These are phyloP conservation scores for Drosophila anomalata DNA, from an alignment of 2,888 invertebrate species.

Conservation along the genomic window DNA sequence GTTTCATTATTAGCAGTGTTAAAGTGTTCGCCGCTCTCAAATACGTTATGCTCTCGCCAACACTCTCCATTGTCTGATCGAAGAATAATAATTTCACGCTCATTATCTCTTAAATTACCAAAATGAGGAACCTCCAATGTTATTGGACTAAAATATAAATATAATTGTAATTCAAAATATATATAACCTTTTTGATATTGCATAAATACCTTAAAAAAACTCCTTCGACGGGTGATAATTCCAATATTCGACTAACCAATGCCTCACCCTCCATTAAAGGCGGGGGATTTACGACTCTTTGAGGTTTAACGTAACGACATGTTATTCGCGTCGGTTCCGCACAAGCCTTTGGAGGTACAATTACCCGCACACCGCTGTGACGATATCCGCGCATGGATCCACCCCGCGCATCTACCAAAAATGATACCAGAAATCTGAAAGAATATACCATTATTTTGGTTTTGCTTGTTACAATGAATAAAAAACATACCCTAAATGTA, in stretches of 20 bases:
- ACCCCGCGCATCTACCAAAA: constrained; percentile 99
- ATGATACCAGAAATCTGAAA: constrained; percentile 97
- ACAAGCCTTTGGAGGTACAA: constrained; percentile 98
- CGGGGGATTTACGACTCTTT: constrained; percentile 90
- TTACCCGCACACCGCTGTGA: constrained; percentile 97
- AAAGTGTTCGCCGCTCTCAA: constrained; percentile 93
- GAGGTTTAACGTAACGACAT: constrained; percentile 93
- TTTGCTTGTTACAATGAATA: background rate
- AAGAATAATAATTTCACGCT: constrained; percentile 97
- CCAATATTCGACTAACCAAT: constrained; percentile 95
- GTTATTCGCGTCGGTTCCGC: constrained; percentile 98
- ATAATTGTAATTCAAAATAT: background rate
- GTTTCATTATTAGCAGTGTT: constrained; percentile 95
- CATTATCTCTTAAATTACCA: constrained; percentile 95
- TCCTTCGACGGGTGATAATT: constrained; percentile 97
- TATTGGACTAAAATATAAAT: constrained; percentile 88
- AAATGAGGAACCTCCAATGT: constrained; percentile 99
- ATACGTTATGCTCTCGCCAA: constrained; percentile 97
- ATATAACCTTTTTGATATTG: background rate
- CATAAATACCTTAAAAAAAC: constrained; percentile 95
- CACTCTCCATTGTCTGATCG: constrained; percentile 99
- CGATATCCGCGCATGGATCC: constrained; percentile 99
- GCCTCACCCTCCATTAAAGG: constrained; percentile 99
- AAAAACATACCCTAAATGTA: constrained; percentile 87
- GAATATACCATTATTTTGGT: background rate